These are phyloP conservation scores for Albula goreensis DNA, from an alignment of 2,113 vertebrate genomes.

Conservation along the genomic window DNA sequence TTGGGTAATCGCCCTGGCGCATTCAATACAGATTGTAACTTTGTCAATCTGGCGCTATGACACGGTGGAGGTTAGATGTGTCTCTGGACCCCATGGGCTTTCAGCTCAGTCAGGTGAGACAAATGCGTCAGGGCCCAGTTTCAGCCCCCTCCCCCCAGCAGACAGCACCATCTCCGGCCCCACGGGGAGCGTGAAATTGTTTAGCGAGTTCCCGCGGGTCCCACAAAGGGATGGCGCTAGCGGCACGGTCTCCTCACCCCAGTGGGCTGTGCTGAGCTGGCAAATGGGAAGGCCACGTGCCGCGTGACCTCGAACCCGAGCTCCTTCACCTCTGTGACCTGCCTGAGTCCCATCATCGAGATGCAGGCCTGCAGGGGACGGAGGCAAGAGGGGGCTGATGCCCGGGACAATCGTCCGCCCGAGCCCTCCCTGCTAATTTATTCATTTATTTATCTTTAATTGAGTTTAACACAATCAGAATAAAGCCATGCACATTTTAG, in stretches of 20 bases:
- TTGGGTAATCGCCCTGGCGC: too few relatives aligned
- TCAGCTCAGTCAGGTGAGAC: conserved; percentile 45
- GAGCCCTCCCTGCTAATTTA: conserved; percentile 3
- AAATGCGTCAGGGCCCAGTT: conserved; percentile 16
- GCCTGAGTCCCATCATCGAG: background rate
- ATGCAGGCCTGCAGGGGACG: background rate
- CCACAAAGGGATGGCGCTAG: background rate
- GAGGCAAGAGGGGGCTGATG: background rate
- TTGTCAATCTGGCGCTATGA: conserved; percentile 23
- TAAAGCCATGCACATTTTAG: conserved; percentile 18
- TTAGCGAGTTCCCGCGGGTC: conserved; percentile 34
- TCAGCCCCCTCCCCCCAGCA: conserved; percentile 17
- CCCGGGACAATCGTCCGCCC: background rate
- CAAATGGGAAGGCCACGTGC: background rate
- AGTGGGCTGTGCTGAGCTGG: background rate
- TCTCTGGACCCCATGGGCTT: conserved; percentile 31
- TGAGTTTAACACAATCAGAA: background rate
- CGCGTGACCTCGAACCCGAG: background rate
- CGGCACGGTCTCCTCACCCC: background rate
- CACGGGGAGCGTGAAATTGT: conserved; percentile 52
- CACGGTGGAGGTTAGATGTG: conserved; percentile 23
- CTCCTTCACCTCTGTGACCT: background rate
- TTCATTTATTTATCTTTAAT: conserved; percentile 15
- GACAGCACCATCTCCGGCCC: conserved; percentile 28
- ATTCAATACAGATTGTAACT: background rate